Percentiles rank a stretch among this genome's conserved stretches.
These are phyloP conservation scores for Macropodus opercularis DNA, from an alignment of 2,797 vertebrate genomes.

Conservation along the genomic window DNA sequence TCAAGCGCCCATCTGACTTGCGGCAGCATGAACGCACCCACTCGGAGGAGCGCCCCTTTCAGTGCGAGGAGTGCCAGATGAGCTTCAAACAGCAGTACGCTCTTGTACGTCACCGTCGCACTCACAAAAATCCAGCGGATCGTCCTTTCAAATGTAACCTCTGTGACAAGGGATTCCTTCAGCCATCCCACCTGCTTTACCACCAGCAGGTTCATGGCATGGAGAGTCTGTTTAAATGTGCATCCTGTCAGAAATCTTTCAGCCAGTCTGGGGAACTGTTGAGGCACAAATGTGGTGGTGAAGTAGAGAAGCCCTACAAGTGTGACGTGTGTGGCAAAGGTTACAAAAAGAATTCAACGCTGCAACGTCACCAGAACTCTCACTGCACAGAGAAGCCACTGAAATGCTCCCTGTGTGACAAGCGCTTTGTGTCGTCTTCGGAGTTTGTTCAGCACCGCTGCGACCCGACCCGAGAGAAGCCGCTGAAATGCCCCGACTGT, in stretches of 20 bases:
- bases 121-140: slow-evolving; percentile 88
- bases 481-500: slow-evolving; percentile 95
- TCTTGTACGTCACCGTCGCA: slow-evolving; percentile 93
- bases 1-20: slow-evolving; percentile 94
- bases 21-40: slow-evolving; percentile 96
- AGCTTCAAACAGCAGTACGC: slow-evolving; percentile 99
- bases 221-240: slow-evolving; percentile 96
- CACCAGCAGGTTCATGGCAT: slow-evolving; percentile 96
- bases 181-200: slow-evolving; percentile 94
- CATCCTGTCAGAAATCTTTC: slow-evolving; percentile 96
- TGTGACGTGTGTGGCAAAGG: slow-evolving; percentile 93
- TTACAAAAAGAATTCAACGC: slow-evolving; percentile 94
- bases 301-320: slow-evolving; percentile 91
- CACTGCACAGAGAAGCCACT: slow-evolving; percentile 95
- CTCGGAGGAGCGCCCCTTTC: slow-evolving; percentile 95
- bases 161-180: slow-evolving; percentile 95
- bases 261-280: slow-evolving; percentile 94
- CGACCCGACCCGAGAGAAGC: slow-evolving; percentile 93
- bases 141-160: slow-evolving; percentile 96
- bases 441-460: slow-evolving; percentile 98
- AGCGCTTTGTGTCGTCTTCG: slow-evolving; percentile 95
- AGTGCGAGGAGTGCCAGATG: slow-evolving; percentile 98
- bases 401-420: slow-evolving; percentile 93
- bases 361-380: slow-evolving; percentile 94
- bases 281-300: slow-evolving; percentile 89